Base-by-base conservation (phyloP, 2,797 vertebrate genomes). In the Dallia pectoralis region DNA sequence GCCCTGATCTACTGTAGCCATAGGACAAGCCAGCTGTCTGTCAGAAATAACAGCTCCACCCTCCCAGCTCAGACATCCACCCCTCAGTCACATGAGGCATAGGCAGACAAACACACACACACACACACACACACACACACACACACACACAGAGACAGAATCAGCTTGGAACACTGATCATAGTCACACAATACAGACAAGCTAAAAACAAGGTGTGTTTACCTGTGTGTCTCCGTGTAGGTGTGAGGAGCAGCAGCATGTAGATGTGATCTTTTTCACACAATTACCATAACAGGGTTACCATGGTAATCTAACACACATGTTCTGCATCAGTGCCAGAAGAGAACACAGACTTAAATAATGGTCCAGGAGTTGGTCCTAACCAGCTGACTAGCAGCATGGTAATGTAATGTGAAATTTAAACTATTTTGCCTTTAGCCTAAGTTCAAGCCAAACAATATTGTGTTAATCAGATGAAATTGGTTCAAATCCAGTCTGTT, bases 11-110 rank as follows among this genome's bases (percentile, higher is more conserved):
- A 22, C n/a, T 19, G 6, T 68, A 30, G 33, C 32, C 56, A 91
- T 78, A 90, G 88, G 87, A 69, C 75, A 1, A 84, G 27, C 64
- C 64, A 14, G 62, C 77, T 82, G 87, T 87, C 89, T 47, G 32
- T 90, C 84, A 81, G 77, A 74, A 56, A 73, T 12, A 68, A 32
- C 51, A 19, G 80, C 80, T 85, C 82, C 44, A 40, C 48, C 62
- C 49, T 66, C 51, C 68, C 53, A 56, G 9, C 9, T n/a, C n/a
- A 73, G 53, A 74, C 25, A 72, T 63, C 47, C 67, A 68, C 79
- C 85, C 67, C 79, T 77, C 40, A 18, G 83, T 94, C 93, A 94
- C 93, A 92, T 93, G 92, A 91, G 85, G 40, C 61, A 40, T 44
- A 85, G 56, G 74, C 47, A 70, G 74, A 71, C 69, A 51, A 64